Percentiles rank a stretch among this genome's conserved stretches.
Evolutionary conservation across 2,888 invertebrate species (phyloP).

Genomic region (Agapostemon virescens): DNA sequence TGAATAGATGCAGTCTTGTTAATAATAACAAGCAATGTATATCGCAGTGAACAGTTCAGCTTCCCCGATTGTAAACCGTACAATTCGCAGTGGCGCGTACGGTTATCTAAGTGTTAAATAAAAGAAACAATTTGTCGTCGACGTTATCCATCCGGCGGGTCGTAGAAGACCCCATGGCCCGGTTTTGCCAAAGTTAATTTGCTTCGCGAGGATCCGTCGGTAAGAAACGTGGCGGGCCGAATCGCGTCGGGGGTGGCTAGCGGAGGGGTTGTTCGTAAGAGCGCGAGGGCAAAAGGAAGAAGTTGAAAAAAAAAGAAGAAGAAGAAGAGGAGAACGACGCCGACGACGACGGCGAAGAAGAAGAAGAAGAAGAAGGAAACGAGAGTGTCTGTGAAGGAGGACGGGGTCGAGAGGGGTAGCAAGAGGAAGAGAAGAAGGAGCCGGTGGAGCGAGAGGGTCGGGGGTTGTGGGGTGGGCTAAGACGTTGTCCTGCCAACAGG

Average conservation of each 20-base stretch:
- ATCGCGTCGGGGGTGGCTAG: conserved; percentile 1
- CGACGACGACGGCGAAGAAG: conserved; percentile 22
- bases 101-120: no score
- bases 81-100: no score
- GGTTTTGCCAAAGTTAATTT: conserved; percentile 22
- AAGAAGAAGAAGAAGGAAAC: conserved; percentile 25
- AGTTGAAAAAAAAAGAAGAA: conserved; percentile 25
- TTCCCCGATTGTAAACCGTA: no score
- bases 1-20: no score
- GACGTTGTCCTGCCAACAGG: conserved; percentile 80
- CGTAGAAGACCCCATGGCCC: neutral
- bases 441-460: conserved; percentile 31
- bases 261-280: conserved; percentile 27
- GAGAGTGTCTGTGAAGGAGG: conserved; percentile 49
- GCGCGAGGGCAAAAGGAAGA: conserved; percentile 26
- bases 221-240: conserved; percentile 19
- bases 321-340: neutral
- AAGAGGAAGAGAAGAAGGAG: conserved; percentile 25
- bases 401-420: conserved; percentile 23
- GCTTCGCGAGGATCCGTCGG: neutral
- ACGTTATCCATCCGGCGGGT: neutral
- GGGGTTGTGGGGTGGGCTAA: conserved; percentile 74
- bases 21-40: no score
- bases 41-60: no score
- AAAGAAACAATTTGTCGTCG: neutral